Percentiles rank a stretch among this genome's conserved stretches.
Evolutionary conservation across 2,113 vertebrate species (phyloP).

Genomic region (Entomyzon cyanotis): DNA sequence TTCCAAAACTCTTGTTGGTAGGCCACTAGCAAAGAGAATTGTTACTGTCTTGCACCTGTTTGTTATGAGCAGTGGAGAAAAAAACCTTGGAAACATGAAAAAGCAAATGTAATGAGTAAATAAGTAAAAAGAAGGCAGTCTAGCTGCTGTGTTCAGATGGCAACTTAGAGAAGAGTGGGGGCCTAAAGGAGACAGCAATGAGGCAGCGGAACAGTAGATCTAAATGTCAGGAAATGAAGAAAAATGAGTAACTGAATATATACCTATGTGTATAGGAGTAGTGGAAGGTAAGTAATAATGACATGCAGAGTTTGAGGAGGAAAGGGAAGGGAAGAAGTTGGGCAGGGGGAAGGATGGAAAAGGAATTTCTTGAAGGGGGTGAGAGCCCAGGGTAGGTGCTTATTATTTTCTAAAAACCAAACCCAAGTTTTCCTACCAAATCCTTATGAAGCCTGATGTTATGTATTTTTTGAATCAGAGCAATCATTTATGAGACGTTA

Average conservation of each 20-base stretch:
- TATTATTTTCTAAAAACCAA: background rate
- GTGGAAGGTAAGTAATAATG: background rate
- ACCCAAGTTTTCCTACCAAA: background rate
- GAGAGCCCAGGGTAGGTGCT: background rate
- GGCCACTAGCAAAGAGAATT: background rate
- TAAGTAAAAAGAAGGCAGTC: background rate
- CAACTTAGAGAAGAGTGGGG: background rate
- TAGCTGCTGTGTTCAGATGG: background rate
- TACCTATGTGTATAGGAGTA: background rate
- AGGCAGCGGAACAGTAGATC: background rate
- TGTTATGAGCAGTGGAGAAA: background rate
- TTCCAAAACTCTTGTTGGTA: background rate
- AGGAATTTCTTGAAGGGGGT: background rate
- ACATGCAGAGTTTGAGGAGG: background rate
- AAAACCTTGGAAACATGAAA: background rate
- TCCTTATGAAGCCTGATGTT: background rate
- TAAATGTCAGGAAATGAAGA: background rate
- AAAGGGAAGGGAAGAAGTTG: background rate
- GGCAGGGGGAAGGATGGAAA: background rate
- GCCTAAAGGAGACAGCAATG: background rate
- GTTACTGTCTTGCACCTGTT: background rate
- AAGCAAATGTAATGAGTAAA: background rate
- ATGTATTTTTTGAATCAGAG: background rate
- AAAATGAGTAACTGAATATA: background rate
- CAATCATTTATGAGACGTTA: background rate